Evolutionary conservation across 1,140 invertebrate genomes (phyloP).

Genomic region (Orius insidiosus): DNA sequence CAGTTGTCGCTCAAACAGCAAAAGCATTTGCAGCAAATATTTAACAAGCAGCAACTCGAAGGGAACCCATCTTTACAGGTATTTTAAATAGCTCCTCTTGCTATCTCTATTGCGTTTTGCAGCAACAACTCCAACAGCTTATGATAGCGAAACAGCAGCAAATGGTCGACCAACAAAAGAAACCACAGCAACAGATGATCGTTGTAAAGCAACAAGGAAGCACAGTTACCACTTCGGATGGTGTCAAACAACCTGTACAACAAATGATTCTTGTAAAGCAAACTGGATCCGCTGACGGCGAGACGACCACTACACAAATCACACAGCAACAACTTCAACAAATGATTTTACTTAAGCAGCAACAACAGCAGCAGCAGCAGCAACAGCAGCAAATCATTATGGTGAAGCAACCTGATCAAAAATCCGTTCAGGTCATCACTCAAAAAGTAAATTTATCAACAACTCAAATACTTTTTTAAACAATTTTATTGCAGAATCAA

Average conservation of each 20-base stretch:
- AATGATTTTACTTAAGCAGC: conserved; percentile 19
- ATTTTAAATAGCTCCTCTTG: too few species aligned
- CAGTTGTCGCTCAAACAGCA: conserved; percentile 18
- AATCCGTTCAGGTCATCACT: conserved; percentile 15
- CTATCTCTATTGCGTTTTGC: too few species aligned
- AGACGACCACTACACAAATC: conserved; percentile 15
- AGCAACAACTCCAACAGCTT: conserved; percentile 18
- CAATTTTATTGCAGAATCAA: not conserved
- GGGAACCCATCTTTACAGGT: too few species aligned
- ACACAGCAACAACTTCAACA: conserved; percentile 21
- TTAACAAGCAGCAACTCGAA: conserved; percentile 10
- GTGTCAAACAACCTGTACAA: conserved; percentile 18
- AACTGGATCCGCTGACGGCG: conserved; percentile 7
- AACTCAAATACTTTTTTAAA: not conserved
- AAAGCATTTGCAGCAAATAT: conserved; percentile 18
- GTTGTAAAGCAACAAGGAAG: conserved; percentile 26
- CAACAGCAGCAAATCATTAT: conserved; percentile 18
- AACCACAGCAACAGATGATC: conserved; percentile 25
- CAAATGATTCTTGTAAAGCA: conserved; percentile 20
- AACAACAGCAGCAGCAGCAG: conserved; percentile 15
- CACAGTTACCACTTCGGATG: not conserved
- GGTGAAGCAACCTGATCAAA: conserved; percentile 17
- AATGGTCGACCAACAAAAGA: conserved; percentile 18
- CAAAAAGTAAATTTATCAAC: conserved; percentile 3
- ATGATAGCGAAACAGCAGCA: conserved; percentile 19